Percentiles rank a stretch among this genome's conserved stretches.
These are phyloP conservation scores for Paracentrotus lividus DNA, from an alignment of 53 echinoderm and acorn worm species.

Conservation along the genomic window DNA sequence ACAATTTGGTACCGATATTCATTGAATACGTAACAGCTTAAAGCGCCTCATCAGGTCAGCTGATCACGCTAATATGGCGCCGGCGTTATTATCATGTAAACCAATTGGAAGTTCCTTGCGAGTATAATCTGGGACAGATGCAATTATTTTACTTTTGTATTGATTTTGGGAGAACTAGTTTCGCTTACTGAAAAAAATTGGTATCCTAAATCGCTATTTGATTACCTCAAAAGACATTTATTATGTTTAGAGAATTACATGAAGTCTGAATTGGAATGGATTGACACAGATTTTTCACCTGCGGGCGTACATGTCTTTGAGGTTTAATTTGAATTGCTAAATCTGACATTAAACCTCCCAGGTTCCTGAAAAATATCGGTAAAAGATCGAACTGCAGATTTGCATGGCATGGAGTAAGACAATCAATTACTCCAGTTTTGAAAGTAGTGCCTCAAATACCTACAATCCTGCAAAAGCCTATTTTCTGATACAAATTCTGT, in stretches of 20 bases:
- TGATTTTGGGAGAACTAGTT: background rate
- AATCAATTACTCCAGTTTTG: background rate
- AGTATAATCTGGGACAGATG: background rate
- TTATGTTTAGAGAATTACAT: background rate
- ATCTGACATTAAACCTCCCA: background rate
- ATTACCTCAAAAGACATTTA: background rate
- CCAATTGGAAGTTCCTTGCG: too few relatives aligned
- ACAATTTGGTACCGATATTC: too few relatives aligned
- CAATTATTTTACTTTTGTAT: background rate
- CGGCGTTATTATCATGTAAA: too few relatives aligned
- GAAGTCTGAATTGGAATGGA: constrained; percentile 9
- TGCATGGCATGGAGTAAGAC: background rate
- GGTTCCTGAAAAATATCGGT: background rate
- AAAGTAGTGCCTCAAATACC: background rate
- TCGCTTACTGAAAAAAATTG: background rate
- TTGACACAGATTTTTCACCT: constrained; percentile 10
- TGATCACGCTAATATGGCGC: too few relatives aligned
- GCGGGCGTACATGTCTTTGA: too few relatives aligned
- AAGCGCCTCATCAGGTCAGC: too few relatives aligned
- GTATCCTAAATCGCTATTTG: background rate
- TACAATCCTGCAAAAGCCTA: background rate
- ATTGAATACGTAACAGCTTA: too few relatives aligned
- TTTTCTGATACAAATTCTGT: background rate
- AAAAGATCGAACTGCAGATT: background rate
- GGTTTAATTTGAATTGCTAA: background rate